phyloP scores from a whole-genome alignment of 1,140 invertebrate genomes.

The Octopus bimaculoides region DNA sequence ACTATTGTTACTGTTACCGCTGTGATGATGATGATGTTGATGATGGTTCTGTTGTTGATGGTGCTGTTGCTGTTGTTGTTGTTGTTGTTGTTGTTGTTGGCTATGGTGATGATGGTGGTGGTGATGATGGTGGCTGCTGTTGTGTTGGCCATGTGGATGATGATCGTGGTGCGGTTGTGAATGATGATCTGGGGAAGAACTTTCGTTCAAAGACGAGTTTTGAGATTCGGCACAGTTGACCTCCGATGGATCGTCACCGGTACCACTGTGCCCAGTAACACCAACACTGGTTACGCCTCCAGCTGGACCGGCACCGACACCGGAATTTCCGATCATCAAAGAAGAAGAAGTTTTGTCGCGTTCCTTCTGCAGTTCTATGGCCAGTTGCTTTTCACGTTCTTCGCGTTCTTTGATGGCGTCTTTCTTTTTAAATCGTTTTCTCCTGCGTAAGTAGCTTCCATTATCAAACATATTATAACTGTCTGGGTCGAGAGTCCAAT shows the following conservation, averaged over 20 bases:
- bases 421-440: slow-evolving; percentile 93
- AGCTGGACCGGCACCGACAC: slow-evolving; percentile 9
- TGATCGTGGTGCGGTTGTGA: neutral
- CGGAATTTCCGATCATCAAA: neutral
- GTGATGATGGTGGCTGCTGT: neutral
- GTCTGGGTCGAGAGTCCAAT: slow-evolving; percentile 96
- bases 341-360: slow-evolving; percentile 2
- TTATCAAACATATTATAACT: slow-evolving; percentile 99
- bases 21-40: neutral
- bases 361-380: neutral
- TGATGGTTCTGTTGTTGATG: neutral
- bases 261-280: slow-evolving; percentile 3
- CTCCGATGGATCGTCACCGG: slow-evolving; percentile 17
- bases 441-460: slow-evolving; percentile 86
- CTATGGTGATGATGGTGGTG: neutral
- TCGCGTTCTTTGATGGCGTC: slow-evolving; percentile 59
- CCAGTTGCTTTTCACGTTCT: slow-evolving; percentile 27
- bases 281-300: slow-evolving; percentile 17
- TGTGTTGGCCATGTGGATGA: neutral
- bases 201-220: neutral
- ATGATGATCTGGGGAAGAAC: neutral
- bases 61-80: neutral
- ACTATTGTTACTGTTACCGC: neutral
- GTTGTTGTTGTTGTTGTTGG: neutral
- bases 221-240: slow-evolving; percentile 1